These are phyloP conservation scores for Phyllopteryx taeniolatus DNA, from an alignment of 2,113 vertebrate species.

Conservation along the genomic window DNA sequence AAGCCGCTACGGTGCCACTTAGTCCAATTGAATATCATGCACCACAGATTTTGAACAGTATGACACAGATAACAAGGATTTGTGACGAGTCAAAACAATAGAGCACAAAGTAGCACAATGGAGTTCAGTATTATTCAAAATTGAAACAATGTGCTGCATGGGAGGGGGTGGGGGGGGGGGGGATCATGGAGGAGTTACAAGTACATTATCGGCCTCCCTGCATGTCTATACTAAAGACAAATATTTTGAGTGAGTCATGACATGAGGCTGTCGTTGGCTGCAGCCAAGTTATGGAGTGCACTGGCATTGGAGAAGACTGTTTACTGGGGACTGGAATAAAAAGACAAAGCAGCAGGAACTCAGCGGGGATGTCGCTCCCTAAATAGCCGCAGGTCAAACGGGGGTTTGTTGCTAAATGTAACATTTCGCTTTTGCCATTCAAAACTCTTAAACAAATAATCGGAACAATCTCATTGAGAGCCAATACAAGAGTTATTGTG, in stretches of 20 bases:
- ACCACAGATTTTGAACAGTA: not conserved
- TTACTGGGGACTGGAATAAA: conserved; percentile 53
- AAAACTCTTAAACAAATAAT: not conserved
- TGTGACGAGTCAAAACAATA: not conserved
- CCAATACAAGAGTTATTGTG: not conserved
- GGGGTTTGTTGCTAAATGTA: conserved; percentile 28
- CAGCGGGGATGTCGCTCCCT: conserved; percentile 21
- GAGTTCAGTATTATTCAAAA: not conserved
- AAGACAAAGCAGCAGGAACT: conserved; percentile 54
- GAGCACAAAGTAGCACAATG: not conserved
- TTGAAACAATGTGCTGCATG: conserved; percentile 1
- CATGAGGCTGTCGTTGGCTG: not conserved
- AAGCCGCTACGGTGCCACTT: not conserved
- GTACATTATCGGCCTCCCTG: not conserved
- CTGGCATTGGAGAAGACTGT: conserved; percentile 34
- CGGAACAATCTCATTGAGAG: not conserved
- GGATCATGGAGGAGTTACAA: not conserved
- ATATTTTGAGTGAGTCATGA: conserved; percentile 40
- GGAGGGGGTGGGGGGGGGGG: no score
- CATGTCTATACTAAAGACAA: conserved; percentile 35
- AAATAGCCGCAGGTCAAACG: conserved; percentile 51
- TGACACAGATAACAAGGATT: not conserved
- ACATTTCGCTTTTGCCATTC: not conserved
- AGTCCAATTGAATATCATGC: not conserved
- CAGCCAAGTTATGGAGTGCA: conserved; percentile 43